phyloP scores from a whole-genome alignment of 2,888 invertebrate genomes.

The Nephrotoma guestfalica region DNA sequence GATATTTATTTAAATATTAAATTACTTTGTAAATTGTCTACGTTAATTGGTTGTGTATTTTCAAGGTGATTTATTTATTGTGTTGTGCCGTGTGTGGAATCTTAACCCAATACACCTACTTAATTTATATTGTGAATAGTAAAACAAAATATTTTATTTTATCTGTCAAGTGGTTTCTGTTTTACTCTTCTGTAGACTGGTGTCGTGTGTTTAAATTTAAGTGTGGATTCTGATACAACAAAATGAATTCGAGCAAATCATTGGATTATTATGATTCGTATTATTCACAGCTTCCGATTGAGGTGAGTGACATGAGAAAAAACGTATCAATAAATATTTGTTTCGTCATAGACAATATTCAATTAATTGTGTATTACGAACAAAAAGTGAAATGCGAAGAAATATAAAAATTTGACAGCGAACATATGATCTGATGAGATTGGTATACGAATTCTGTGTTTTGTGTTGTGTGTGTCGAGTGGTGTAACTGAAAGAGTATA shows the following conservation, averaged over 20 bases:
- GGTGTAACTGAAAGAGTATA: not conserved
- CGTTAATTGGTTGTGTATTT: not conserved
- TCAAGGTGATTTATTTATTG: not conserved
- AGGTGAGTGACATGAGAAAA: constrained; percentile 18
- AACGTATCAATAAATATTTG: not conserved
- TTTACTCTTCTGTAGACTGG: not conserved
- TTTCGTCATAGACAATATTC: too few relatives aligned
- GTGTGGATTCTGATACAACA: constrained; percentile 7
- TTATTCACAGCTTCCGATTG: constrained; percentile 24
- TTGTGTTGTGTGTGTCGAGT: too few relatives aligned
- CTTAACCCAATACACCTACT: not conserved
- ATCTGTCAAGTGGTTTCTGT: not conserved
- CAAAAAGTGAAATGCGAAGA: not conserved
- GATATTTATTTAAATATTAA: not conserved
- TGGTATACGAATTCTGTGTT: not conserved
- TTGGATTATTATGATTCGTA: not conserved
- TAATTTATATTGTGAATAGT: too few relatives aligned
- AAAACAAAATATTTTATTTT: too few relatives aligned
- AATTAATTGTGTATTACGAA: not conserved
- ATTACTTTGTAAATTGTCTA: not conserved
- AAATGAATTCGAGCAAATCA: not conserved
- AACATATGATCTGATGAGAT: not conserved
- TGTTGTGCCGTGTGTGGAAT: not conserved
- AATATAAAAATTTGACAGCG: not conserved
- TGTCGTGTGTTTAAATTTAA: not conserved